These are phyloP conservation scores for Eulacestoma nigropectus DNA, from an alignment of 2,113 vertebrate species.

Conservation along the genomic window DNA sequence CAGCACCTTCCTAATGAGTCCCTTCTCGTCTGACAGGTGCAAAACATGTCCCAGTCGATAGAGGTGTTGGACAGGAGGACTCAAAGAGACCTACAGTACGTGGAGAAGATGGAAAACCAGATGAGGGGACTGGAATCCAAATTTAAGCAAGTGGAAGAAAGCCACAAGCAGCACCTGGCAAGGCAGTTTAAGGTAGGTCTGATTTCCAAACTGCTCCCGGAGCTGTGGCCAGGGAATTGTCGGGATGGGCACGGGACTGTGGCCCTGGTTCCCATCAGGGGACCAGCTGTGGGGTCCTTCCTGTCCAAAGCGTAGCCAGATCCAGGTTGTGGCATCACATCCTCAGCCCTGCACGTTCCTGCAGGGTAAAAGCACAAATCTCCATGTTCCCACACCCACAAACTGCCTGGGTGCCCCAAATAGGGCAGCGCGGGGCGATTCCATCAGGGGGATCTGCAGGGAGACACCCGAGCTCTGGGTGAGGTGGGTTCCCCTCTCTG, in stretches of 20 bases:
- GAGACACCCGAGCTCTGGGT: neutral
- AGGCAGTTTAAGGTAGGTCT: conserved; percentile 94
- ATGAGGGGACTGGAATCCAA: conserved; percentile 96
- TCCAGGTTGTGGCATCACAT: neutral
- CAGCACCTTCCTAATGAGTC: neutral
- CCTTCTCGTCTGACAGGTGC: conserved; percentile 79
- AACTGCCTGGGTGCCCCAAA: neutral
- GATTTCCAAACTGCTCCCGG: neutral
- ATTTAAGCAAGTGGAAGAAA: conserved; percentile 97
- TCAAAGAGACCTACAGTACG: conserved; percentile 94
- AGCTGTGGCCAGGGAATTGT: neutral
- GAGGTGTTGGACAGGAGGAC: conserved; percentile 96
- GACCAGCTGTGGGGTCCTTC: neutral
- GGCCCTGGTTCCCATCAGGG: neutral
- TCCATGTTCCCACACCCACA: fast-evolving
- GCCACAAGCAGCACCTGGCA: conserved; percentile 95
- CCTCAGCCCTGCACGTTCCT: neutral
- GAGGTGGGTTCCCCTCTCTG: neutral
- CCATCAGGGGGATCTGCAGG: neutral
- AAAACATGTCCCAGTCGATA: conserved; percentile 99
- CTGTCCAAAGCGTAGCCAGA: neutral
- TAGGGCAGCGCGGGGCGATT: neutral
- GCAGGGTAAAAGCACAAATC: neutral
- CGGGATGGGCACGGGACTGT: fast-evolving
- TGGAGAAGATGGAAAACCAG: conserved; percentile 98